Evolutionary conservation across 1,140 invertebrate genomes (phyloP).

Genomic region (Lanistes nyassanus): DNA sequence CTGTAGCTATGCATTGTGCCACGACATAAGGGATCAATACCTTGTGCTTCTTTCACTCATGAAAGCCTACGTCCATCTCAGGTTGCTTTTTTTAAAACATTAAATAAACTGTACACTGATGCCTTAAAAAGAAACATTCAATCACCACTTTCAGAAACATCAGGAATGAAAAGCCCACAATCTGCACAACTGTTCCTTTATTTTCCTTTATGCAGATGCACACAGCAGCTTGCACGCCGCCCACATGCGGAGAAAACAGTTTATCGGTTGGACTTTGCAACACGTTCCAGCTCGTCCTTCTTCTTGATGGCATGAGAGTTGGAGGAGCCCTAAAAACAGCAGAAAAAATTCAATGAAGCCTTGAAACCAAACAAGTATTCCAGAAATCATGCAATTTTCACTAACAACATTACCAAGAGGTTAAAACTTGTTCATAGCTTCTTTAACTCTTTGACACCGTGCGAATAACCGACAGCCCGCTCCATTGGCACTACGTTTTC

Average conservation of each 20-base stretch:
- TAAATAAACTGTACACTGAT: too few relatives aligned
- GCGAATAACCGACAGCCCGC: too few relatives aligned
- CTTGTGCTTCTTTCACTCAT: too few relatives aligned
- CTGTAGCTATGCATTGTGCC: too few relatives aligned
- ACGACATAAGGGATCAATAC: too few relatives aligned
- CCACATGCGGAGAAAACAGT: slow-evolving; percentile 1
- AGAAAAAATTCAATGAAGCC: background rate
- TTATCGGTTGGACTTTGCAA: slow-evolving; percentile 99
- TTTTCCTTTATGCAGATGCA: slow-evolving; percentile 8
- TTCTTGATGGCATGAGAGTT: slow-evolving; percentile 99
- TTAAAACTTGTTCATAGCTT: background rate
- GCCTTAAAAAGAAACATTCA: too few relatives aligned
- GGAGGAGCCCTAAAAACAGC: slow-evolving; percentile 84
- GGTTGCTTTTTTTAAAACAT: too few relatives aligned
- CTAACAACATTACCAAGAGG: background rate
- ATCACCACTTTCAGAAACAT: too few relatives aligned
- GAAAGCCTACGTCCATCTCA: too few relatives aligned
- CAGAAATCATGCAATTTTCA: background rate
- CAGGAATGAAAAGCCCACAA: too few relatives aligned
- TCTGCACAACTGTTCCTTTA: background rate
- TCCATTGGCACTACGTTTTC: too few relatives aligned
- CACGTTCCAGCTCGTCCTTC: slow-evolving; percentile 99
- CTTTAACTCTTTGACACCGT: too few relatives aligned
- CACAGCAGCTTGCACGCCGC: background rate
- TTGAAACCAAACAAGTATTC: background rate